A percentile compares a stretch with the other conserved stretches of the same genome.
phyloP scores from a whole-genome alignment of 2,888 invertebrate species.

The Tyria jacobaeae region DNA sequence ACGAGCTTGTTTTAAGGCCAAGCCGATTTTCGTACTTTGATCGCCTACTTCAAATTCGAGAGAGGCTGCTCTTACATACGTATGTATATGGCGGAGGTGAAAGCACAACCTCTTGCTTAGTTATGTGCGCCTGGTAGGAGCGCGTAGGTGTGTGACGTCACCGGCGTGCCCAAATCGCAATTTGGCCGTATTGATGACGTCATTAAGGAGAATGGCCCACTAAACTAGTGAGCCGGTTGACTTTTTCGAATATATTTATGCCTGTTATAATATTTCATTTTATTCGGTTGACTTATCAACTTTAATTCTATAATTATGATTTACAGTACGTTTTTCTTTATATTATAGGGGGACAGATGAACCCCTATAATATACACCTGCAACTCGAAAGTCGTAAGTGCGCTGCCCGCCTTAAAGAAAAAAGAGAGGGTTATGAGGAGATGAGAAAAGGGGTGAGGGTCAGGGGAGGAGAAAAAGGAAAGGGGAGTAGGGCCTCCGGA shows the following conservation, averaged over 20 bases:
- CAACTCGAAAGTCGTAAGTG: no score
- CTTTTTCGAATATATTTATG: slow-evolving; percentile 22
- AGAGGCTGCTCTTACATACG: slow-evolving; percentile 15
- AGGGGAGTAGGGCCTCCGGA: no score
- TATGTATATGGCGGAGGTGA: slow-evolving; percentile 38
- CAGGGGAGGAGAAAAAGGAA: no score
- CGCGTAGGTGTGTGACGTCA: slow-evolving; percentile 40
- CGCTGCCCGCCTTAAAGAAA: no score
- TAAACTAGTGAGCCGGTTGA: slow-evolving; percentile 39
- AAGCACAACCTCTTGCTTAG: slow-evolving; percentile 29
- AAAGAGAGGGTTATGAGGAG: no score
- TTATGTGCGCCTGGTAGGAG: slow-evolving; percentile 33
- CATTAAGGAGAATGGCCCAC: slow-evolving; percentile 48
- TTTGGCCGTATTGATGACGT: slow-evolving; percentile 50
- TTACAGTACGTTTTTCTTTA: no score
- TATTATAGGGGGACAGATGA: no score
- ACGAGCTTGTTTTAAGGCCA: background rate
- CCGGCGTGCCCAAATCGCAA: slow-evolving; percentile 38
- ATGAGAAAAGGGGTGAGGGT: no score
- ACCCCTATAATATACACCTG: no score
- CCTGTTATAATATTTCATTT: background rate
- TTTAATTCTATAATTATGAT: slow-evolving; percentile 10
- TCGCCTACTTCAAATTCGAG: slow-evolving; percentile 19
- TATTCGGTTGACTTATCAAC: slow-evolving; percentile 25
- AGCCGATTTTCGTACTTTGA: slow-evolving; percentile 15